phyloP scores from a whole-genome alignment of 2,888 invertebrate genomes.

The Aspidiotus rigidus region DNA sequence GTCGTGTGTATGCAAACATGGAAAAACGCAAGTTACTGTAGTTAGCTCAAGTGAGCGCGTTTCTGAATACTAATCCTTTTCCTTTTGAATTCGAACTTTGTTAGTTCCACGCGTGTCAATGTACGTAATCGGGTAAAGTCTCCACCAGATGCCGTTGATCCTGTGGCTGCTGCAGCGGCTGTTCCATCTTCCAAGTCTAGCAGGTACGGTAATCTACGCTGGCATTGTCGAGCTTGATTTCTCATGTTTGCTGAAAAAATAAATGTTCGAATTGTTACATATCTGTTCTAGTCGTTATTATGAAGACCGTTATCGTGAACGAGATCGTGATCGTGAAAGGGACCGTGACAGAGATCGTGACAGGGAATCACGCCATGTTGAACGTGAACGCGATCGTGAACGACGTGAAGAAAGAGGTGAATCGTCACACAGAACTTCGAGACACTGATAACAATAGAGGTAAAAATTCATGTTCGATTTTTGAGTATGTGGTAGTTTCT shows the following conservation, averaged over 20 bases:
- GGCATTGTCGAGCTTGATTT: not conserved
- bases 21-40: constrained; percentile 5
- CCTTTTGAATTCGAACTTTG: constrained; percentile 21
- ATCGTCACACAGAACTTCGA: constrained; percentile 53
- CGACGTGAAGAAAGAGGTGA: constrained; percentile 54
- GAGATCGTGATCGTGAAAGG: constrained; percentile 49
- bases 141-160: constrained; percentile 46
- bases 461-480: not conserved
- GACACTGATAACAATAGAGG: constrained; percentile 48
- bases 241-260: not conserved
- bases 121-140: constrained; percentile 50
- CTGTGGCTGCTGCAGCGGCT: constrained; percentile 44
- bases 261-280: not conserved
- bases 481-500: not conserved
- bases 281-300: constrained; percentile 53
- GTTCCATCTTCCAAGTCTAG: constrained; percentile 49
- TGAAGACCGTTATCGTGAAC: constrained; percentile 73
- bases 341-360: constrained; percentile 52
- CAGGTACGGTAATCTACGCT: constrained; percentile 38
- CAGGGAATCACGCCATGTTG: constrained; percentile 48
- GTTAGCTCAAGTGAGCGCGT: not conserved
- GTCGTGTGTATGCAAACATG: too few relatives aligned
- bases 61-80: too few relatives aligned
- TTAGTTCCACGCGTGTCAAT: constrained; percentile 40
- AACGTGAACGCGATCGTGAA: constrained; percentile 53